Evolutionary conservation across 2,797 vertebrate species (phyloP), one percentile per base, ranked within the genome.

Genomic region (Pseudomugil gertrudae): DNA sequence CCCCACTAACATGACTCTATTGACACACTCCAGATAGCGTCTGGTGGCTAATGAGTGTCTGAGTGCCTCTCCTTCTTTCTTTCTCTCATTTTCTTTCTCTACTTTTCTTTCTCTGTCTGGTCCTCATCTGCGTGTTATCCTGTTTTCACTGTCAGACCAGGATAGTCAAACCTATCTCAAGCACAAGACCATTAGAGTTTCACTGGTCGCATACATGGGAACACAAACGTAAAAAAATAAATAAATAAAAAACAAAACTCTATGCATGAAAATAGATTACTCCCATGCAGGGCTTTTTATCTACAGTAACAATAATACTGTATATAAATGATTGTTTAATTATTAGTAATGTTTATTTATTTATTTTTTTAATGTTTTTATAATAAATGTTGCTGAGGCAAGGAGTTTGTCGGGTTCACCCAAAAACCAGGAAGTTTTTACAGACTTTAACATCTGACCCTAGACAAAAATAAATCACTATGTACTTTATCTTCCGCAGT

Each of bases 11-110:
- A 91, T 93, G 90, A 94, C 89, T 90, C 92, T 95, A 96, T 94
- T 96, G 95, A 96, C 96, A 95, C 90, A 94, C 94, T 90, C 87
- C 91, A 95, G 95, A 97, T 96, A 96, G 95, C 91, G 92, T 90
- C 87, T 80, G 84, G 91, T 90, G 88, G 90, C 94, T 96, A 96
- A 96, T 97, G 95, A 96, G 93, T 95, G 94, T 93, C 90, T 95
- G 85, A 94, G 93, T 87, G 90, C 69, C 83, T 78, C 93, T 92
- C 90, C 66, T 62, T 59, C 65, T 68, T 68, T 88, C 83, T 93
- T 87, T 59, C 48, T 82, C 75, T 61, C 69, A 69, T 75, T 62
- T 60, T 73, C 71, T 74, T 70, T 61, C 65, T 74, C 72, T 83
- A 54, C 82, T 74, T 87, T 81, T 82, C 92, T 92, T 76, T 83